Evolutionary conservation across 2,797 vertebrate species (phyloP).

Genomic region (Varecia variegata): DNA sequence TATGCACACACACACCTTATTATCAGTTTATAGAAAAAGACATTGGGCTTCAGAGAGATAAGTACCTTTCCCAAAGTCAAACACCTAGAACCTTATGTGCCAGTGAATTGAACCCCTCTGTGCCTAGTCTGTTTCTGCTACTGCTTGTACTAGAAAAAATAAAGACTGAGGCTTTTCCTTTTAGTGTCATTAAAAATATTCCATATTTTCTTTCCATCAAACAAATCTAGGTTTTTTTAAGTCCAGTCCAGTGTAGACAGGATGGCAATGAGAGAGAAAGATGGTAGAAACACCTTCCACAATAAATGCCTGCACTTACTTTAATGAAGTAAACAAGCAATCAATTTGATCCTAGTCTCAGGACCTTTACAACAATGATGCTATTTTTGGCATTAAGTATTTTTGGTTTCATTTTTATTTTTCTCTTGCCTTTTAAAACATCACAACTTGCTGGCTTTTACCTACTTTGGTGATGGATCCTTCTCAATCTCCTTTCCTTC

Average conservation of each 20-base stretch:
- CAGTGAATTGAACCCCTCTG: fast-evolving
- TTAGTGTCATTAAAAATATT: background rate
- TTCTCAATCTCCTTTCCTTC: background rate
- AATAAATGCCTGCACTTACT: background rate
- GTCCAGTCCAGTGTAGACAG: background rate
- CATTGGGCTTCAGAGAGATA: background rate
- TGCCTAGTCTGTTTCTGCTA: background rate
- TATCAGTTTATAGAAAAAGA: background rate
- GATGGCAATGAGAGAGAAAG: background rate
- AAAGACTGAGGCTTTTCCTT: background rate
- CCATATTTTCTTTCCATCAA: background rate
- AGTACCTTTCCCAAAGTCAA: background rate
- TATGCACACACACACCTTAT: too few relatives aligned
- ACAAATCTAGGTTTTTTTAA: background rate
- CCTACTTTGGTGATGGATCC: background rate
- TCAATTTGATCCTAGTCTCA: background rate
- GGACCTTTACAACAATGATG: background rate
- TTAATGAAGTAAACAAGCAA: background rate
- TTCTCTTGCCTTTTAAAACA: background rate
- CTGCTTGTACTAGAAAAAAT: background rate
- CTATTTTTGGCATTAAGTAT: background rate
- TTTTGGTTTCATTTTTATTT: background rate
- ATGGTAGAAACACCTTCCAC: background rate
- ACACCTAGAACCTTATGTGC: fast-evolving
- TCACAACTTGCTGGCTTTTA: background rate